Evolutionary conservation across 2,888 invertebrate genomes (phyloP), one percentile per base, ranked within the genome.

Genomic region (Clanis bilineata): DNA sequence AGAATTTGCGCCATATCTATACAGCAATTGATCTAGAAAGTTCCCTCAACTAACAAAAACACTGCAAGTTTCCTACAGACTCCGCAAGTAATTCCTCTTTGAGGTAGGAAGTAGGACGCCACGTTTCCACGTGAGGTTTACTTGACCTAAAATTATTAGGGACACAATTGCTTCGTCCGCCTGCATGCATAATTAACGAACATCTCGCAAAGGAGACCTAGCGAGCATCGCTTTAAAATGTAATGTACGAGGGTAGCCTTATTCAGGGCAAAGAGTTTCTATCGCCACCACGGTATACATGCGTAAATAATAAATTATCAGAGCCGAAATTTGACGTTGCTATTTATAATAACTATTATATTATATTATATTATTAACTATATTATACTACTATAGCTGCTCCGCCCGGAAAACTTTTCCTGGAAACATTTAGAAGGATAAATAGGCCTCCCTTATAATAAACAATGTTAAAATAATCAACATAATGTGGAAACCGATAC

Each of bases 141-240:
- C 51, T 51, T 51, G 32, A 51, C 51, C 51, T 32, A 28, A 51
- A 51, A 51, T 18, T 51, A 28, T 28, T 47, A 47, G 47, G 47
- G 28, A 28, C 47, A 47, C 47, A 47, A 51, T 32, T 51, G 32
- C 32, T n/a, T 32, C 51, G 32, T 51, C 32, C 32, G 32, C 51
- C 18, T 47, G 32, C 51, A 32, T 51, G 28, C 32, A 51, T 51
- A 51, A 32, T 18, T 32, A 32, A 51, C 2, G 32, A 18, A 51
- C 51, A 28, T 32, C 28, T 51, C 28, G 10, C 10, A 51, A 51
- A 51, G 28, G 15, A 51, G 3, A 18, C 18, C 18, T 32, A 18
- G 18, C 4, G 18, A 32, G 7, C 32, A 18, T 21, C 15, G 10
- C 28, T 51, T 32, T 28, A 9, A 47, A 15, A 51, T 18, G 9